Percentiles rank a stretch among this genome's conserved stretches.
phyloP scores from a whole-genome alignment of 2,113 vertebrate genomes.

The Perca flavescens region DNA sequence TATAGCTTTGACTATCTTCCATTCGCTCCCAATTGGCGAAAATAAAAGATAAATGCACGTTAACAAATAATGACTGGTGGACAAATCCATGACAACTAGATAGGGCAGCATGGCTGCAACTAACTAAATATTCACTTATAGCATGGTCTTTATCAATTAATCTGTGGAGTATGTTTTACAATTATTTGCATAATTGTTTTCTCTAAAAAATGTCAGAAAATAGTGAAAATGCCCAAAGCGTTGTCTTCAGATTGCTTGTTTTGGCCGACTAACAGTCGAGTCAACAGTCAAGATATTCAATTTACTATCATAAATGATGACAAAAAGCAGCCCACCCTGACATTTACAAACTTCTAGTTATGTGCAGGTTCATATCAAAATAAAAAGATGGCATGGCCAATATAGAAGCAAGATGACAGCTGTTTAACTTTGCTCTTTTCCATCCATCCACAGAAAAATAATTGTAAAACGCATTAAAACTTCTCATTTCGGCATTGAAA shows the following conservation, averaged over 20 bases:
- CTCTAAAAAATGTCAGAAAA: no score
- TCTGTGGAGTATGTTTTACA: neutral
- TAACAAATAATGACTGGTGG: neutral
- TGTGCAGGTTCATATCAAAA: neutral
- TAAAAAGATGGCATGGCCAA: neutral
- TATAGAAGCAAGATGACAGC: neutral
- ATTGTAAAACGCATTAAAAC: neutral
- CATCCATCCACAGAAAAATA: neutral
- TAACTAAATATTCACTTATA: no score
- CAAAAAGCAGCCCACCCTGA: neutral
- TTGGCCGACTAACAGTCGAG: neutral
- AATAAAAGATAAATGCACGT: constrained; percentile 35
- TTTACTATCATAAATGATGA: neutral
- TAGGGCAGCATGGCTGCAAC: neutral
- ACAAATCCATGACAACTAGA: neutral
- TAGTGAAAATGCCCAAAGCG: neutral
- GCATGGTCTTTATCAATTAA: neutral
- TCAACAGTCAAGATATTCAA: neutral
- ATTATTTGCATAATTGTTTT: neutral
- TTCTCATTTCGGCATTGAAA: neutral
- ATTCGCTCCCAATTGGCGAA: neutral
- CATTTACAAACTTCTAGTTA: neutral
- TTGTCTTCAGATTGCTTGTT: neutral
- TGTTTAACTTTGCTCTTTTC: neutral
- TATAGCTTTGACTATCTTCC: constrained; percentile 22